Percentiles rank a stretch among this genome's conserved stretches.
These are phyloP conservation scores for Leptestheria dahalacensis DNA, from an alignment of 1,140 invertebrate genomes.

Conservation along the genomic window DNA sequence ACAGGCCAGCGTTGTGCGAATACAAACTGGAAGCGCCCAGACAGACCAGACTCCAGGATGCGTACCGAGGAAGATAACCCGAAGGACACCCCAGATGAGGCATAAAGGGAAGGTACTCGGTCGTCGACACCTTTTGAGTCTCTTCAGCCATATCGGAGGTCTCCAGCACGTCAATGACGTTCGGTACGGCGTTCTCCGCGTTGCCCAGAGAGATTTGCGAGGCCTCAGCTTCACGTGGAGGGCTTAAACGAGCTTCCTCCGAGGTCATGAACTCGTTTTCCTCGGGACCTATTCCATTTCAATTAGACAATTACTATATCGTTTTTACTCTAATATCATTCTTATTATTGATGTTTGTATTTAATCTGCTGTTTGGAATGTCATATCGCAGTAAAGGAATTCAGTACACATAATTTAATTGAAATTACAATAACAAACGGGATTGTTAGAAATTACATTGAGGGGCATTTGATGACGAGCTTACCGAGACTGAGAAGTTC, in stretches of 20 bases:
- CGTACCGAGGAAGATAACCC: conserved; percentile 68
- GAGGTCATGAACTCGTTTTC: neutral
- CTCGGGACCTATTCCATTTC: neutral
- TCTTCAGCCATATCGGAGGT: conserved; percentile 7
- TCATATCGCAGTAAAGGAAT: neutral
- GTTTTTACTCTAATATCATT: neutral
- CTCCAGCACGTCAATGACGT: conserved; percentile 1
- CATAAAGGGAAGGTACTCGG: conserved; percentile 81
- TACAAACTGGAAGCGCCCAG: conserved; percentile 80
- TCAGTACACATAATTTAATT: neutral
- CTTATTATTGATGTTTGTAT: neutral
- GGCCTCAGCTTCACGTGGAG: neutral
- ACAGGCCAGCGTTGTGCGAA: conserved; percentile 59
- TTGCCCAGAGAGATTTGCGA: conserved; percentile 1
- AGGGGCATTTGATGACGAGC: too few relatives aligned
- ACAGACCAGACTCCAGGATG: conserved; percentile 83
- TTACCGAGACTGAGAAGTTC: neutral
- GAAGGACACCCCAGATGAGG: conserved; percentile 60
- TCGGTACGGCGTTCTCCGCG: neutral
- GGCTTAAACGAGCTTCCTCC: neutral
- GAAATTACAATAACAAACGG: too few relatives aligned
- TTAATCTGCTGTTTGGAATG: neutral
- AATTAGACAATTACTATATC: too few relatives aligned
- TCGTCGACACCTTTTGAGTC: conserved; percentile 53
- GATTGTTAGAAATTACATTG: too few relatives aligned